Percentiles rank a stretch among this genome's conserved stretches.
These are phyloP conservation scores for Erynnis tages DNA, from an alignment of 2,888 invertebrate species.

Conservation along the genomic window DNA sequence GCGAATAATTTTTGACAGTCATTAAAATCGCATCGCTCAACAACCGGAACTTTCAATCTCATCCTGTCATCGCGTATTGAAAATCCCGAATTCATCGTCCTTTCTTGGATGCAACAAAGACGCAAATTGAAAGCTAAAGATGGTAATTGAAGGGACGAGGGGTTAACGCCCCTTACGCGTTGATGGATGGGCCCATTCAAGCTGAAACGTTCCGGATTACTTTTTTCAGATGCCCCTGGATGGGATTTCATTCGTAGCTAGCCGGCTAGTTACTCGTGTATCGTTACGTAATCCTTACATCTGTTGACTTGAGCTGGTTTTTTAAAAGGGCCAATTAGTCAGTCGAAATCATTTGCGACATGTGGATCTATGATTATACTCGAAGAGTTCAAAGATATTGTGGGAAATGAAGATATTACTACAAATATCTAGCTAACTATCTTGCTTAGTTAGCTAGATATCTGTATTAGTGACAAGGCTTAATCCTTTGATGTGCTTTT, in stretches of 20 bases:
- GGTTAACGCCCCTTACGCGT: slow-evolving; percentile 67
- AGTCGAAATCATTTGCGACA: too few relatives aligned
- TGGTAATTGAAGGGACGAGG: slow-evolving; percentile 75
- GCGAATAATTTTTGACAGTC: too few relatives aligned
- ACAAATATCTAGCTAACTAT: too few relatives aligned
- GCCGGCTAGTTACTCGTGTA: not conserved
- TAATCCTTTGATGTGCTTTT: too few relatives aligned
- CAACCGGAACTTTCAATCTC: slow-evolving; percentile 35
- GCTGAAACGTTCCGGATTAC: slow-evolving; percentile 56
- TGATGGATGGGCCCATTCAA: slow-evolving; percentile 73
- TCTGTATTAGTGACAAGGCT: too few relatives aligned
- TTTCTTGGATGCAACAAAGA: slow-evolving; percentile 65
- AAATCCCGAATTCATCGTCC: slow-evolving; percentile 56
- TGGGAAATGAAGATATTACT: too few relatives aligned
- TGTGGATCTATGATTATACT: too few relatives aligned
- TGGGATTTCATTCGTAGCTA: slow-evolving; percentile 32
- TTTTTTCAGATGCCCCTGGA: slow-evolving; percentile 33
- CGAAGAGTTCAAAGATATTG: too few relatives aligned
- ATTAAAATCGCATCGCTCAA: slow-evolving; percentile 35
- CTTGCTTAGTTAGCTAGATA: too few relatives aligned
- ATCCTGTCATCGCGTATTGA: slow-evolving; percentile 35
- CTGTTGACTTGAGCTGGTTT: not conserved
- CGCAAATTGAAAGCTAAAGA: slow-evolving; percentile 79
- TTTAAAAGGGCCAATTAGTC: too few relatives aligned
- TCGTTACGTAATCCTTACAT: not conserved